Conservation (phyloP, 2,888 invertebrate genomes). For the Linnaemya vulpina region DNA sequence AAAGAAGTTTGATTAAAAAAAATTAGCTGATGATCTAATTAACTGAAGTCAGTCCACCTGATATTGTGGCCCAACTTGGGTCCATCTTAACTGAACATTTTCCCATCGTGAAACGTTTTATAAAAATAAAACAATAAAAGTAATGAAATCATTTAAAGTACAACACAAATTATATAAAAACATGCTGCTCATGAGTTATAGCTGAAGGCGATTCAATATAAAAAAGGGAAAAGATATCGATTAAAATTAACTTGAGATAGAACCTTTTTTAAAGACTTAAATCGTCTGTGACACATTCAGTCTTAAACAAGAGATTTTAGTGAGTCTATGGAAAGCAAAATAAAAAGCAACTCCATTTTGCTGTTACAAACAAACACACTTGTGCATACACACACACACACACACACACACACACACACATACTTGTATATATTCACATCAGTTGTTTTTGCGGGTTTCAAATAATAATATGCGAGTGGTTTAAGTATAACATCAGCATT, state of each 20-base stretch:
- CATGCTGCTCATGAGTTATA: neutral
- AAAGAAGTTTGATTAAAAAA: no score
- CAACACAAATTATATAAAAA: neutral
- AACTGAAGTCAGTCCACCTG: no score
- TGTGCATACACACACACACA: no score
- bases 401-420: no score
- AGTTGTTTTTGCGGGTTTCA: constrained; percentile 24
- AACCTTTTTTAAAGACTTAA: constrained; percentile 20
- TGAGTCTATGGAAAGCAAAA: constrained; percentile 19
- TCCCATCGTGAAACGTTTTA: no score
- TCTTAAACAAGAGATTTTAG: constrained; percentile 20
- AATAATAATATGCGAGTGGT: constrained; percentile 48
- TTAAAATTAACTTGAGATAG: neutral
- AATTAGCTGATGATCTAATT: no score
- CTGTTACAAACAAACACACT: neutral
- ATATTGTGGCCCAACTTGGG: no score
- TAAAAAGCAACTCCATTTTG: constrained; percentile 19
- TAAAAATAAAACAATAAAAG: no score
- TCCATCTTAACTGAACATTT: no score
- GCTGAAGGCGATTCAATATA: neutral
- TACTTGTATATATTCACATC: neutral
- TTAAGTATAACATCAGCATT: constrained; percentile 60
- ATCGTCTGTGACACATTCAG: constrained; percentile 17
- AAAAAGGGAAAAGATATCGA: neutral
- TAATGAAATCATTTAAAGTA: neutral